Percentiles rank a stretch among this genome's conserved stretches.
Conservation (phyloP, 2,797 vertebrate genomes). For the Carcharodon carcharias region DNA sequence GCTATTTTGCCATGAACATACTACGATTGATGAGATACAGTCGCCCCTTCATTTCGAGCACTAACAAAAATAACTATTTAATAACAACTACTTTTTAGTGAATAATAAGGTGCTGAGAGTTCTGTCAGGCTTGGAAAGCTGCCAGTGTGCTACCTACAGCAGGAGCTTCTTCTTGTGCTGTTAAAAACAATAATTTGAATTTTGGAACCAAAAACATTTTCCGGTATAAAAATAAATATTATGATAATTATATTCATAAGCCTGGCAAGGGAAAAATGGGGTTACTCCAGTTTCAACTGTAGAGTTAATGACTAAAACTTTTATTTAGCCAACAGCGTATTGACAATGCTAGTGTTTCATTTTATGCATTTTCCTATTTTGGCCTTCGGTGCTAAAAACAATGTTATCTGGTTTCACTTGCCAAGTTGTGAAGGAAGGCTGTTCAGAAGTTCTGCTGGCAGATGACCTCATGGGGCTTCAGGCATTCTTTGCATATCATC, state of each 20-base stretch:
- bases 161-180: background rate
- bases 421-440: constrained; percentile 29
- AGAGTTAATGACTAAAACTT: background rate
- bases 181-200: background rate
- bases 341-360: background rate
- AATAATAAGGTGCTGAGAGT: background rate
- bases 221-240: background rate
- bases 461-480: constrained; percentile 40
- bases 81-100: background rate
- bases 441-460: constrained; percentile 31
- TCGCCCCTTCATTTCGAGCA: background rate
- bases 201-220: background rate
- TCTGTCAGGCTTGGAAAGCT: background rate
- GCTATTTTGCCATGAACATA: background rate
- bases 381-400: constrained; percentile 20
- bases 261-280: background rate
- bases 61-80: background rate
- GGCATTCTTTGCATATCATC: constrained; percentile 54
- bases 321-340: background rate
- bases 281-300: background rate
- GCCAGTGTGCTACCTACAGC: background rate
- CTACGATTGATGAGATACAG: background rate
- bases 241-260: background rate
- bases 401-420: constrained; percentile 24
- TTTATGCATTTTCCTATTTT: constrained; percentile 23